A percentile compares a stretch with the other conserved stretches of the same genome.
Evolutionary conservation across 2,797 vertebrate genomes (phyloP).

Genomic region (Platalea minor): DNA sequence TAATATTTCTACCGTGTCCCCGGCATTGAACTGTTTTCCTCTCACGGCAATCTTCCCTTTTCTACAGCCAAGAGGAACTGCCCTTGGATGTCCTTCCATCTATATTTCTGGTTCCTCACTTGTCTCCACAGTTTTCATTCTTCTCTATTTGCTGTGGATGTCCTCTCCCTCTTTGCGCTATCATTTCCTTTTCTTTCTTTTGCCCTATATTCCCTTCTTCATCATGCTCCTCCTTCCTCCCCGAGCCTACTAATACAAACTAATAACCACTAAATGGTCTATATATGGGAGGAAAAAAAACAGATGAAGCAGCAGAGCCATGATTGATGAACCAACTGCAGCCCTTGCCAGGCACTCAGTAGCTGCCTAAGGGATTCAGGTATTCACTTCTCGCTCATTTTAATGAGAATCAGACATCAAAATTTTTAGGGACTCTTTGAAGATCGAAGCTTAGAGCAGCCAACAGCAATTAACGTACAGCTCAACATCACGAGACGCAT

Average conservation of each 20-base stretch:
- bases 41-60: neutral
- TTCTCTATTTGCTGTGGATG: neutral
- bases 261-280: neutral
- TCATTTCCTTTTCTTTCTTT: neutral
- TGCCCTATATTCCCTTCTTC: neutral
- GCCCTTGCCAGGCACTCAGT: neutral
- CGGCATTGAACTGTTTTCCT: neutral
- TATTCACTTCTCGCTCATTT: neutral
- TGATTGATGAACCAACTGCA: neutral
- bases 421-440: neutral
- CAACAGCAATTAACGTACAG: neutral
- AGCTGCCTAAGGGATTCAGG: neutral
- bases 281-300: neutral
- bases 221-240: neutral
- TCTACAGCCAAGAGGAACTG: neutral
- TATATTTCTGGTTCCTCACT: neutral
- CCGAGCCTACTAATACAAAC: neutral
- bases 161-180: neutral
- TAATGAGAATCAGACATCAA: slow-evolving; percentile 2
- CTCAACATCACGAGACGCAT: neutral
- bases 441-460: neutral
- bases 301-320: neutral
- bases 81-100: neutral
- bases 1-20: neutral
- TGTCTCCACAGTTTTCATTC: neutral